A percentile compares a stretch with the other conserved stretches of the same genome.
Evolutionary conservation across 2,113 vertebrate species (phyloP).

Genomic region (Catharus bicknelli): DNA sequence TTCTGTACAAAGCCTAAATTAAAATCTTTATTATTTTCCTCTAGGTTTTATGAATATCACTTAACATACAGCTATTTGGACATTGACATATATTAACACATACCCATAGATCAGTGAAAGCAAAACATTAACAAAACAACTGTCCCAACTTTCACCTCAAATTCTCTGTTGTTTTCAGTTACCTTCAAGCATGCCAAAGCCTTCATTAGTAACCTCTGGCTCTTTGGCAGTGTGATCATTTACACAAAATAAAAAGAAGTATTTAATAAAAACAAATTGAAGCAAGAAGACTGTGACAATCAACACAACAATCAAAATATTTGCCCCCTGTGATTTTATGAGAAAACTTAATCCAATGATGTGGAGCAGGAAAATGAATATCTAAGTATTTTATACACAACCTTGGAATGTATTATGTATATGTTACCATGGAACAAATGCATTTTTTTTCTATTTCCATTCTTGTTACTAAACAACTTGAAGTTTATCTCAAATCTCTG

Average conservation of each 20-base stretch:
- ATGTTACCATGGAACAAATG: neutral
- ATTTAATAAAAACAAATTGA: neutral
- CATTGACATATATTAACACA: neutral
- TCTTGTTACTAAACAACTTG: neutral
- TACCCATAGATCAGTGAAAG: neutral
- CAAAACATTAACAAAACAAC: neutral
- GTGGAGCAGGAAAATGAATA: neutral
- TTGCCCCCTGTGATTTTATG: neutral
- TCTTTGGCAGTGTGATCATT: neutral
- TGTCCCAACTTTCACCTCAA: neutral
- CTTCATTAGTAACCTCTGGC: neutral
- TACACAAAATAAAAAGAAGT: neutral
- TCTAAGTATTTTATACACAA: neutral
- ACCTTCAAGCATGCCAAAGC: neutral
- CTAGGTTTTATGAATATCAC: neutral
- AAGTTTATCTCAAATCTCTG: neutral
- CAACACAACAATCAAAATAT: neutral
- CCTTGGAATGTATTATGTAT: neutral
- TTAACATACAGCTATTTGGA: neutral
- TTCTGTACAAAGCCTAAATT: neutral
- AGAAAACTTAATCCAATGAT: neutral
- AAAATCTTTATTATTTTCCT: neutral
- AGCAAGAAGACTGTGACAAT: neutral
- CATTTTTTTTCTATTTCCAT: neutral
- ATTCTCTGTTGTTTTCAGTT: neutral